Evolutionary conservation across 2,888 invertebrate genomes (phyloP), one percentile per base, ranked within the genome.

Genomic region (Cactoblastis cactorum): DNA sequence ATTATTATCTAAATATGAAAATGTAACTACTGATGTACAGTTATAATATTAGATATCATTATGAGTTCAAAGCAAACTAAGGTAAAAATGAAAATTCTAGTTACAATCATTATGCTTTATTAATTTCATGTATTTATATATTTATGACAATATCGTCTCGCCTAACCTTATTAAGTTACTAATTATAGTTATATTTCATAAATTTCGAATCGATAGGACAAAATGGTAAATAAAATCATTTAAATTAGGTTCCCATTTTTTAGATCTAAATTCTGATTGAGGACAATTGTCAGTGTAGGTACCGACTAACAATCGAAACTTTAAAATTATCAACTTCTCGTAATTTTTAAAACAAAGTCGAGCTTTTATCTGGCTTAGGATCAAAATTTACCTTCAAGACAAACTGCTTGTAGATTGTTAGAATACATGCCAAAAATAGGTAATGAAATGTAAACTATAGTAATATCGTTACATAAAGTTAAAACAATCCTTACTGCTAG

Each of bases 61-160:
- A n/a, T n/a, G n/a, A n/a, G n/a, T n/a, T n/a, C n/a, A n/a, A n/a
- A n/a, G n/a, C n/a, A n/a, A n/a, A n/a, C n/a, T 6, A 17, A 47
- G 41, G 17, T 47, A 41, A 28, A 86, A 83, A 81, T 74, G 87
- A 89, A 84, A 81, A 77, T 74, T 74, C 65, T 57, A 61, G 67
- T 66, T 90, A 90, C 90, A 90, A 90, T 90, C 87, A 90, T 88
- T 88, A 88, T 90, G 89, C 89, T 90, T 90, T 90, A 90, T 90
- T 90, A 89, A 90, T 90, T 90, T 90, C 87, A 90, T 88, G 89
- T 90, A 90, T 90, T 90, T 90, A 90, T 90, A 90, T 90, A 90
- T 91, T 89, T 89, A 90, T 90, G 90, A 90, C 90, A 90, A 90
- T 90, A 90, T 85, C 89, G 88, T 90, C 91, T 90, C 90, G 83